Evolutionary conservation across 2,797 vertebrate genomes (phyloP).

Genomic region (Nothura maculosa): DNA sequence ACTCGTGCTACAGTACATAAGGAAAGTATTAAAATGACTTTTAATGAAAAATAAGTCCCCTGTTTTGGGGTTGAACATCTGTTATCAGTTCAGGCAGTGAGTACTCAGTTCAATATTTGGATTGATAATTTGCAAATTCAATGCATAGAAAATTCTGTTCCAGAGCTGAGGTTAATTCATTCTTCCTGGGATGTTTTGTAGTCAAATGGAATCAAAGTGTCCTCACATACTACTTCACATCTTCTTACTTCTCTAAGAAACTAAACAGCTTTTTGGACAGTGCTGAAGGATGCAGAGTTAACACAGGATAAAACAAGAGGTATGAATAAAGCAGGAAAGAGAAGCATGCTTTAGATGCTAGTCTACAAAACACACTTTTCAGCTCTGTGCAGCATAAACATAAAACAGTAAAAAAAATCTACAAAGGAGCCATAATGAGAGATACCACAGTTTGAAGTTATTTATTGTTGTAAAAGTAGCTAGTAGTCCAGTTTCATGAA

Average conservation of each 20-base stretch:
- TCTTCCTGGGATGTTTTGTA: constrained; percentile 49
- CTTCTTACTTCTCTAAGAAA: constrained; percentile 9
- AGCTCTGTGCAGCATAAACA: constrained; percentile 26
- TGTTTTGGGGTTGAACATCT: constrained; percentile 31
- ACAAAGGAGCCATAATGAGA: neutral
- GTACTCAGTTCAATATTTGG: constrained; percentile 46
- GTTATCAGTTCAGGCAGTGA: constrained; percentile 53
- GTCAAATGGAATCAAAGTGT: constrained; percentile 55
- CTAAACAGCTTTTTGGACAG: constrained; percentile 1
- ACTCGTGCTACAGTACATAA: neutral
- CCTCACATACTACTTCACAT: constrained; percentile 13
- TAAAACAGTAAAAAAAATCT: constrained; percentile 4
- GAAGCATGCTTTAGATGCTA: constrained; percentile 16
- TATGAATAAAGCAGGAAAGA: constrained; percentile 37
- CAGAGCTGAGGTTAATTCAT: constrained; percentile 53
- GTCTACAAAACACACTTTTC: constrained; percentile 2
- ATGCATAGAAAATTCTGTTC: constrained; percentile 43
- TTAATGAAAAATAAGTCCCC: constrained; percentile 21
- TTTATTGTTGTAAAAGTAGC: constrained; percentile 11
- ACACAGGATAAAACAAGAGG: constrained; percentile 36
- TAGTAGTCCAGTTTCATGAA: neutral
- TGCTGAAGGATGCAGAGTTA: constrained; percentile 41
- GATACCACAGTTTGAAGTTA: neutral
- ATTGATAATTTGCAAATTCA: constrained; percentile 60
- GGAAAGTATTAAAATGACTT: constrained; percentile 29